Evolutionary conservation across 2,797 vertebrate genomes (phyloP).

Genomic region (Masticophis lateralis): DNA sequence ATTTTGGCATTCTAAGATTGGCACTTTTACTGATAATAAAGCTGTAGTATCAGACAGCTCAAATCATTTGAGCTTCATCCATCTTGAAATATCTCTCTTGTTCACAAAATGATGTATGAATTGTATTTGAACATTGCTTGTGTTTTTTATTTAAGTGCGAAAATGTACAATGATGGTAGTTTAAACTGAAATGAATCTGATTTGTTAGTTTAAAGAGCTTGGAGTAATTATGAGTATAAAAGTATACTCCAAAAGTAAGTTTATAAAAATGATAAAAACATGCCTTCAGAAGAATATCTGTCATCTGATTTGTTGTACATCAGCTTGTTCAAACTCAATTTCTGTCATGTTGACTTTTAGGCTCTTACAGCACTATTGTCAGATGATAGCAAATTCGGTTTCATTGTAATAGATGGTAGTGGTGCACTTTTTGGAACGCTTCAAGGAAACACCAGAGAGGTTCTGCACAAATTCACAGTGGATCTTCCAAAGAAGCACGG

Average conservation of each 20-base stretch:
- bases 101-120: neutral
- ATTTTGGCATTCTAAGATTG: neutral
- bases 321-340: neutral
- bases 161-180: neutral
- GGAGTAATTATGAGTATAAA: neutral
- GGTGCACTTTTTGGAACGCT: constrained; percentile 97
- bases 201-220: neutral
- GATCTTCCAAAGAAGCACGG: constrained; percentile 99
- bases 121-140: neutral
- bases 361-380: constrained; percentile 95
- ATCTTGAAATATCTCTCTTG: neutral
- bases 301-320: neutral
- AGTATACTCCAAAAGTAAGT: neutral
- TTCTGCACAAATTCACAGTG: constrained; percentile 99
- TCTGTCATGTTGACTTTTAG: constrained; percentile 66
- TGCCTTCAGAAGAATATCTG: neutral
- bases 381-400: constrained; percentile 98
- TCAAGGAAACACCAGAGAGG: constrained; percentile 97
- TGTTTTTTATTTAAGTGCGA: neutral
- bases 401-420: constrained; percentile 97
- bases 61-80: neutral
- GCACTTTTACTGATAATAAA: neutral
- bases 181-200: neutral
- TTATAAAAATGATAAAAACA: neutral
- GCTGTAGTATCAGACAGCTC: neutral